phyloP scores from a whole-genome alignment of 2,888 invertebrate species.

The Spatulosminthurus flaviceps region DNA sequence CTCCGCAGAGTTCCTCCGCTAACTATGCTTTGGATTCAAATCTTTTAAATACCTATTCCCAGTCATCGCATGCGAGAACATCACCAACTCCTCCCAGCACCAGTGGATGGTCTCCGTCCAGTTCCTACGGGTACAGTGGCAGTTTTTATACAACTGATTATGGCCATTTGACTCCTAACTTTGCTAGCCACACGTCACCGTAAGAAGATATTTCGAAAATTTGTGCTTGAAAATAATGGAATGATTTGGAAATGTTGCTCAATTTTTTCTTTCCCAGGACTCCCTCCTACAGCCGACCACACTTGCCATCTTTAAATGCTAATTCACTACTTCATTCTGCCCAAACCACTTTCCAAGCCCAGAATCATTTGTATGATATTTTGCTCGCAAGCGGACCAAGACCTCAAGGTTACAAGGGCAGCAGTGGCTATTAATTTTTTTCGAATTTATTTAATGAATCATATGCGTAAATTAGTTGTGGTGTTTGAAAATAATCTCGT shows the following conservation, averaged over 20 bases:
- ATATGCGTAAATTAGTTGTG: too few species aligned
- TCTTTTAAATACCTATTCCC: conserved; percentile 37
- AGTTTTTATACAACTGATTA: conserved; percentile 42
- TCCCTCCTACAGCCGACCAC: conserved; percentile 15
- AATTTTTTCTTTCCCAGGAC: not conserved
- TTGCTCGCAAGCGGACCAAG: conserved; percentile 38
- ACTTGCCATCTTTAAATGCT: conserved; percentile 42
- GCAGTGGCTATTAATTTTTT: not conserved
- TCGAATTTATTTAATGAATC: too few species aligned
- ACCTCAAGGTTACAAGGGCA: conserved; percentile 46
- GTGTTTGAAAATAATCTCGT: too few species aligned
- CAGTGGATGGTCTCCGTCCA: conserved; percentile 5
- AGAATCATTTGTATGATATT: conserved; percentile 44
- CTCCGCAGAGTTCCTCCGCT: not conserved
- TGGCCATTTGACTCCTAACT: conserved; percentile 47
- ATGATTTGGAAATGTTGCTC: not conserved
- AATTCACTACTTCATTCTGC: conserved; percentile 44
- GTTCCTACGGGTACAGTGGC: conserved; percentile 35
- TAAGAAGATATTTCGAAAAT: conserved; percentile 18
- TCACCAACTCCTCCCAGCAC: not conserved
- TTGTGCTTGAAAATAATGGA: too few species aligned
- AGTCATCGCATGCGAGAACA: not conserved
- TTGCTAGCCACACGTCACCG: conserved; percentile 38
- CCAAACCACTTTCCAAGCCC: conserved; percentile 46
- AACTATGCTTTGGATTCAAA: conserved; percentile 39